These are phyloP conservation scores for Drosophila navojoa DNA, from an alignment of 1,140 invertebrate species.

Conservation along the genomic window DNA sequence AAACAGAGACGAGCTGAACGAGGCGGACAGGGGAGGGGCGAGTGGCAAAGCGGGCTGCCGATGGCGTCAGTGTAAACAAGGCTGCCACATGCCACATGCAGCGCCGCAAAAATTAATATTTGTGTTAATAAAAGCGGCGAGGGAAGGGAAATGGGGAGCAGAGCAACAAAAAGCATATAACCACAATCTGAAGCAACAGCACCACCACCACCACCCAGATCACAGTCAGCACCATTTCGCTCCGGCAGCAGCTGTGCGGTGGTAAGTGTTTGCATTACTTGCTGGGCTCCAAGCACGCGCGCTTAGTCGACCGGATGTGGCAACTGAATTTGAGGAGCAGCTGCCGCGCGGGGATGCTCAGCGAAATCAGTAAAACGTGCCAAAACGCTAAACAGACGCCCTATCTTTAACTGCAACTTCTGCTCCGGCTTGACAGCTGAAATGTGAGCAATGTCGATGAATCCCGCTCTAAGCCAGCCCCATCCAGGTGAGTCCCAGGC, in stretches of 20 bases:
- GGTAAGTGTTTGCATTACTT: conserved; percentile 79
- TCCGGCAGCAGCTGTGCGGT: conserved; percentile 72
- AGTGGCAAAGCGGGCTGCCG: conserved; percentile 29
- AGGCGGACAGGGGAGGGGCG: neutral
- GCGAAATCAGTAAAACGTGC: conserved; percentile 66
- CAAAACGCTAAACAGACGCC: conserved; percentile 66
- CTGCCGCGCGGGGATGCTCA: conserved; percentile 4
- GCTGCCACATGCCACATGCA: conserved; percentile 71
- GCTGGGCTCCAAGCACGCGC: conserved; percentile 73
- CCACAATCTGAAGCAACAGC: neutral
- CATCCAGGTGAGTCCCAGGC: neutral
- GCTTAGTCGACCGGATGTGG: conserved; percentile 54
- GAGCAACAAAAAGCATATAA: conserved; percentile 6
- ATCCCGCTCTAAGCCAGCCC: neutral
- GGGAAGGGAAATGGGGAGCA: neutral
- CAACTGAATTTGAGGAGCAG: conserved; percentile 19
- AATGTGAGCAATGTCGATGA: conserved; percentile 35
- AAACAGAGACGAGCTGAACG: conserved; percentile 38
- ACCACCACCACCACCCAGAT: conserved; percentile 4
- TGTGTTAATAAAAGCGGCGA: conserved; percentile 74
- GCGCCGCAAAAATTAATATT: conserved; percentile 81
- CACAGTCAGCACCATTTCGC: conserved; percentile 23
- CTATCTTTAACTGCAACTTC: conserved; percentile 30
- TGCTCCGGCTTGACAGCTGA: conserved; percentile 8
- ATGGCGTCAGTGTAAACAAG: conserved; percentile 76